Base-by-base conservation (phyloP, 2,113 vertebrate species). In the Ictalurus punctatus region DNA sequence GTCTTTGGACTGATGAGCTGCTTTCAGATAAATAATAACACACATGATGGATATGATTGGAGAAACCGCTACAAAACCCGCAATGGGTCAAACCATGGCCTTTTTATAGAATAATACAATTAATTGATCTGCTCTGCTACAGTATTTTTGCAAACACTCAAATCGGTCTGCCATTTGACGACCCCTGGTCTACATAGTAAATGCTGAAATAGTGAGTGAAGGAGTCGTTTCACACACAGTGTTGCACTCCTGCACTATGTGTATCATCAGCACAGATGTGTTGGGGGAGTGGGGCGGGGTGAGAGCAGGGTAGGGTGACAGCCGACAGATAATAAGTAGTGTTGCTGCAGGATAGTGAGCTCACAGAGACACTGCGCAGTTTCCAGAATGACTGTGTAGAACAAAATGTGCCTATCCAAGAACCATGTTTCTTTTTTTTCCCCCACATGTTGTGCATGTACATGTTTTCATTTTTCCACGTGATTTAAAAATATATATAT, bases 261-360 rank as follows among this genome's bases (percentile, higher is more conserved):
- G 19, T 40, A 25, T 40, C 58, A 61, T 40, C 81, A n/a, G 21
- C 12, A 61, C 23, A 44, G 30, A 83, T 44, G n/a, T 40, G 56
- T 83, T 83, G 17, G 17, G 52, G 30, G 34, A 61, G 19, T 63
- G 58, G 58, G 81, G 58, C 34, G 23, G 58, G 34, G 81, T 3
- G 21, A 63, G 19, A 59, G n/a, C 56, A 82, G 30, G 58, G 21
- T 40, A 83, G 81, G 81, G 81, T 83, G 81, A 83, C 81, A 83
- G 81, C 58, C 37, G 12, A 83, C 81, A 83, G 81, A 83, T 83
- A 83, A 83, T 83, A 83, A 83, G 34, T 40, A 63, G 81, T 83
- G 81, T 63, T 63, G 81, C 81, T 40, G 81, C 81, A 83, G 58
- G 81, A 61, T 83, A 34, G 21, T 44, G 58, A 83, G 78, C 78